Evolutionary conservation across 1,140 invertebrate genomes (phyloP).

Genomic region (Calycopis cecrops): DNA sequence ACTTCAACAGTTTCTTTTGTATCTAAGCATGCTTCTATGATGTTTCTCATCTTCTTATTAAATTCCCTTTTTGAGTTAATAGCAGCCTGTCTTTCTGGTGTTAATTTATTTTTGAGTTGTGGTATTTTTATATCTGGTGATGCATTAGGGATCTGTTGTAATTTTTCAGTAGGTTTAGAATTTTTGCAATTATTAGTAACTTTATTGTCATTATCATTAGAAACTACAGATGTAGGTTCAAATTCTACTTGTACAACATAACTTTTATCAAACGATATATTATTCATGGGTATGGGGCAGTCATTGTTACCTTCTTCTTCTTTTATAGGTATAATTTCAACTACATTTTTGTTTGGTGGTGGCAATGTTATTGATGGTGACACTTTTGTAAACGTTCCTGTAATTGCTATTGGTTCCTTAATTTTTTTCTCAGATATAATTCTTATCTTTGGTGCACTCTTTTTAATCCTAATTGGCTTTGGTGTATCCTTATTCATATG

Average conservation of each 20-base stretch:
- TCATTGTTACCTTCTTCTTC: background rate
- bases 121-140: background rate
- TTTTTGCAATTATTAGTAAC: background rate
- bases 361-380: conserved; percentile 38
- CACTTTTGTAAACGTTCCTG: conserved; percentile 38
- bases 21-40: conserved; percentile 47
- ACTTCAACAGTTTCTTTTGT: conserved; percentile 25
- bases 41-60: conserved; percentile 59
- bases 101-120: conserved; percentile 1
- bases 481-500: background rate
- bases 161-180: background rate
- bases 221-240: background rate
- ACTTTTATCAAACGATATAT: conserved; percentile 1
- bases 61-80: conserved; percentile 60
- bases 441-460: conserved; percentile 30
- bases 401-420: conserved; percentile 30
- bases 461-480: conserved; percentile 5
- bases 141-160: background rate
- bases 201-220: background rate
- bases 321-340: conserved; percentile 10
- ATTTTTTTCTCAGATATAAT: conserved; percentile 53
- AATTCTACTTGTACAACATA: conserved; percentile 19
- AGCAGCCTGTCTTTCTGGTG: conserved; percentile 44
- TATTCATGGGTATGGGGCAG: background rate
- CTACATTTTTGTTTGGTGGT: conserved; percentile 22